These are phyloP conservation scores for Myodes glareolus DNA, from an alignment of 2,113 vertebrate species.

Conservation along the genomic window DNA sequence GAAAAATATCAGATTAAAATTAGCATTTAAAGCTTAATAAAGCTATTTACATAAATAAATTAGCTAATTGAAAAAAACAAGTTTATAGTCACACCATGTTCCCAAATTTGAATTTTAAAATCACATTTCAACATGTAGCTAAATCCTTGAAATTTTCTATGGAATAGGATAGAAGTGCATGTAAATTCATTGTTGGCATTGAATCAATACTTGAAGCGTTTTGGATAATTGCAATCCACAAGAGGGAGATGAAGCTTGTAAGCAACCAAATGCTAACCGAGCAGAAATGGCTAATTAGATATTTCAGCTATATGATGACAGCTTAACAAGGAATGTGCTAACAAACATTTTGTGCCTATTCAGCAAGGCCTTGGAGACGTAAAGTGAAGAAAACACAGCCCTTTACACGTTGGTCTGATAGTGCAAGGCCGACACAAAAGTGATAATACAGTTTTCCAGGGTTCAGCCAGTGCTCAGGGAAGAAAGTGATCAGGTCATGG, in stretches of 20 bases:
- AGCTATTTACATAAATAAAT: conserved; percentile 33
- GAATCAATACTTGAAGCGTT: background rate
- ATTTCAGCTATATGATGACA: conserved; percentile 29
- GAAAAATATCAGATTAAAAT: background rate
- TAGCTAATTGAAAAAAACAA: conserved; percentile 16
- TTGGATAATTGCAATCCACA: conserved; percentile 19
- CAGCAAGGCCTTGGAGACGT: background rate
- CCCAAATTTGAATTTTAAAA: conserved; percentile 28
- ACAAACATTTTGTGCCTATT: background rate
- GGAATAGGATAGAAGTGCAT: background rate
- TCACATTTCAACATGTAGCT: conserved; percentile 1
- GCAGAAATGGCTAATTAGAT: conserved; percentile 38
- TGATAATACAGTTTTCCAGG: background rate
- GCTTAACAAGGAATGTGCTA: conserved; percentile 48
- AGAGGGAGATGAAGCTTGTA: conserved; percentile 26
- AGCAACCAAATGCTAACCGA: conserved; percentile 26
- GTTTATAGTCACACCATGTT: background rate
- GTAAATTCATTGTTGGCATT: background rate
- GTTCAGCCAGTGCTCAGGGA: background rate
- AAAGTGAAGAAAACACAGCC: background rate
- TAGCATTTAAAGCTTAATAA: background rate
- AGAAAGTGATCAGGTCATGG: background rate
- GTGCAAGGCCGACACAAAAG: background rate
- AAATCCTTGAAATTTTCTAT: background rate
- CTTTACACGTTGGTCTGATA: background rate